Conservation (phyloP, 2,888 invertebrate genomes). For the Cephus pulcher region DNA sequence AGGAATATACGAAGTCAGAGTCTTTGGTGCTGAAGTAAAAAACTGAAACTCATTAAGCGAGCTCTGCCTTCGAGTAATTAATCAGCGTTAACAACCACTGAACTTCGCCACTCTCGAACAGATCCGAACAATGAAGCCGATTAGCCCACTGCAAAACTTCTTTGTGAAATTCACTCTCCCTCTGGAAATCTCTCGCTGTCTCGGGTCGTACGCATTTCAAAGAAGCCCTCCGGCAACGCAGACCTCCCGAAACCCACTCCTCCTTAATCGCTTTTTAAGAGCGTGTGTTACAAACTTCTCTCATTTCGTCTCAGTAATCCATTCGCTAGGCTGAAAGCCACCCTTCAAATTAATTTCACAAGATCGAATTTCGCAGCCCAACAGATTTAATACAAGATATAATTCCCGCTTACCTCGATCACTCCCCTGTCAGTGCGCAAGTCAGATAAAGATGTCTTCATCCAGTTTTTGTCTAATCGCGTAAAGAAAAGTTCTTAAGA, state of each 20-base stretch:
- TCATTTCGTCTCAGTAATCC: neutral
- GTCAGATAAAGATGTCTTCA: neutral
- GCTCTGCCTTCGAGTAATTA: conserved; percentile 44
- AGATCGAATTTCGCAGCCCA: neutral
- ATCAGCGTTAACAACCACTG: conserved; percentile 44
- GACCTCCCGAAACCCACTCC: neutral
- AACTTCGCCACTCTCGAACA: conserved; percentile 24
- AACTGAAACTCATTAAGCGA: conserved; percentile 32
- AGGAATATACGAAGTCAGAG: conserved; percentile 12
- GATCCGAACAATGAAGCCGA: conserved; percentile 34
- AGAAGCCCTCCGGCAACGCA: neutral
- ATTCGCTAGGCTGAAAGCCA: neutral
- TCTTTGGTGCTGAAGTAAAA: conserved; percentile 5
- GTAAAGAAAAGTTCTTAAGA: neutral
- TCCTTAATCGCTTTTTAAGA: neutral
- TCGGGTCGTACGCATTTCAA: neutral
- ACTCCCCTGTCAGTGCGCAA: neutral
- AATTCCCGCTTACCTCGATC: neutral
- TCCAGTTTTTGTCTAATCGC: neutral
- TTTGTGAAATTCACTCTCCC: conserved; percentile 22
- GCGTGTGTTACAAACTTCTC: neutral
- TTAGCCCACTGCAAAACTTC: conserved; percentile 27
- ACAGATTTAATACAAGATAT: neutral
- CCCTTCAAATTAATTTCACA: neutral
- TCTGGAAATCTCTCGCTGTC: conserved; percentile 2